Conservation (phyloP, 1,140 invertebrate species). For the Leptopilina boulardi region DNA sequence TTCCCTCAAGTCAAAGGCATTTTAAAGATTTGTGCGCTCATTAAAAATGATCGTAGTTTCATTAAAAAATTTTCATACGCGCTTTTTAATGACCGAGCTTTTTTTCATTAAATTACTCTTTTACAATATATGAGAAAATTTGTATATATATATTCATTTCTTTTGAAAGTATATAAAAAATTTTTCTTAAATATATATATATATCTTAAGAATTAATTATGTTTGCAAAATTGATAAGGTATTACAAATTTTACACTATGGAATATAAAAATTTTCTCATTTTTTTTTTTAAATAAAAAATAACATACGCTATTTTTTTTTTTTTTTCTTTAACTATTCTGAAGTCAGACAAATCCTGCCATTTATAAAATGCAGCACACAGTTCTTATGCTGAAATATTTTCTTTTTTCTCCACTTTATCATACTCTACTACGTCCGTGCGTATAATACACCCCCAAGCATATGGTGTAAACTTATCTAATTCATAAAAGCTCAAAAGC, state of each 20-base stretch:
- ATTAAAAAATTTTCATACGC: not conserved
- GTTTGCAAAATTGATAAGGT: not conserved
- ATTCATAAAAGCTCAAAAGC: conserved; percentile 8
- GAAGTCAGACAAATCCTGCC: conserved; percentile 12
- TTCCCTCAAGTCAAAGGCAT: too few species aligned
- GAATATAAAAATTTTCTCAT: not conserved
- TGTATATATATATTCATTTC: not conserved
- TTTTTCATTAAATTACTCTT: not conserved
- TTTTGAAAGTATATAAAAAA: not conserved
- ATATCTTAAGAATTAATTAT: too few species aligned
- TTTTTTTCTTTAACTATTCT: conserved; percentile 1
- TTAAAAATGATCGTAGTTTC: too few species aligned
- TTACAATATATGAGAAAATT: too few species aligned
- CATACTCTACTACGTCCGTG: not conserved
- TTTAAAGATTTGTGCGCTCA: too few species aligned
- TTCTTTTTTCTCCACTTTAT: conserved; percentile 2
- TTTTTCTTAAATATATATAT: too few species aligned
- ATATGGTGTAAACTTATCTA: conserved; percentile 11
- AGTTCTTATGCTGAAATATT: conserved; percentile 14
- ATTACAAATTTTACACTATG: not conserved
- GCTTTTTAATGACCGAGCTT: not conserved
- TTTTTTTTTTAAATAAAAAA: too few species aligned
- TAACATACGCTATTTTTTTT: not conserved
- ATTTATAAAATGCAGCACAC: conserved; percentile 1
- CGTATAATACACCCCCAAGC: not conserved